phyloP scores from a whole-genome alignment of 2,113 vertebrate genomes.

The Motacilla alba region DNA sequence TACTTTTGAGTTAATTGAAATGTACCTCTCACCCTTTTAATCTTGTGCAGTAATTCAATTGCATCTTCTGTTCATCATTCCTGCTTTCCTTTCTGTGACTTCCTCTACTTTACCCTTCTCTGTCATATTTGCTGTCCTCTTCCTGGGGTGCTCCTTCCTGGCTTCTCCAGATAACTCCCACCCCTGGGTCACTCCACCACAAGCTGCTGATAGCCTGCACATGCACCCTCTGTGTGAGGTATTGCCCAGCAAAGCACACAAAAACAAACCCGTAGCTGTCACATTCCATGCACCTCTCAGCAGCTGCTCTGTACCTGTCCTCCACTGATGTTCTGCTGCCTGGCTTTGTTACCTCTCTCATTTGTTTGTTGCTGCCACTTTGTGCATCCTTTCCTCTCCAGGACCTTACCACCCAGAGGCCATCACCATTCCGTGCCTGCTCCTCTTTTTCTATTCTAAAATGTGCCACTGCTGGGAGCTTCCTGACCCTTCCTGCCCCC shows the following conservation, averaged over 20 bases:
- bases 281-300: fast-evolving
- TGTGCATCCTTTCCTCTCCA: too few relatives aligned
- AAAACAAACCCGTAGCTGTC: background rate
- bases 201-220: fast-evolving
- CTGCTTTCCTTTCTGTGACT: background rate
- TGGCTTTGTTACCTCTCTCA: background rate
- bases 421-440: background rate
- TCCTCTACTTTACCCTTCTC: background rate
- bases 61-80: background rate
- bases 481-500: background rate
- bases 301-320: background rate
- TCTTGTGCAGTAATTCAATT: background rate
- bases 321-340: background rate
- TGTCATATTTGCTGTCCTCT: background rate
- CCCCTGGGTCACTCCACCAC: fast-evolving
- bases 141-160: background rate
- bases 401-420: background rate
- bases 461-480: background rate
- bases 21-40: background rate
- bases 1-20: background rate
- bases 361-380: background rate
- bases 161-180: background rate
- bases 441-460: background rate
- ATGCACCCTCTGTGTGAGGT: background rate
- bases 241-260: background rate